Conservation (phyloP, 2,888 invertebrate species). For the Ochropleura leucogaster region DNA sequence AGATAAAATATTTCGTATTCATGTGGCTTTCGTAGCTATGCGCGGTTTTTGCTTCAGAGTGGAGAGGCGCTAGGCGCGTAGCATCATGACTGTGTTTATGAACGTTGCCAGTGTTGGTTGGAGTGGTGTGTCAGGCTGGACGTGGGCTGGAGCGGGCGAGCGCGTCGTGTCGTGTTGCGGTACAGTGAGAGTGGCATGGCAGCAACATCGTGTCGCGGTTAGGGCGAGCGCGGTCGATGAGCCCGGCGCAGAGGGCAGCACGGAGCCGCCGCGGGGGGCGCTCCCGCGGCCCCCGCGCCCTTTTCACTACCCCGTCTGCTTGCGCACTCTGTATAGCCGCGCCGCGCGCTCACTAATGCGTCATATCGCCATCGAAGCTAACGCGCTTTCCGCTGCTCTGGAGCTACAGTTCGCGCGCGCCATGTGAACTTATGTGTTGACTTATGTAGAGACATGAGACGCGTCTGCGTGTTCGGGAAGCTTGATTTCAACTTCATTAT, state of each 20-base stretch:
- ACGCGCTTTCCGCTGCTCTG: slow-evolving; percentile 79
- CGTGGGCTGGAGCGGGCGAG: slow-evolving; percentile 67
- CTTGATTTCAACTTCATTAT: slow-evolving; percentile 54
- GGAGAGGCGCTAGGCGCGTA: slow-evolving; percentile 5
- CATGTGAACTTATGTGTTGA: slow-evolving; percentile 88
- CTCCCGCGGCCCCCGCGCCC: slow-evolving; percentile 76
- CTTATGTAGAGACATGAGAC: slow-evolving; percentile 70
- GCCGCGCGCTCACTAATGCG: slow-evolving; percentile 90
- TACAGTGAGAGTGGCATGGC: slow-evolving; percentile 80
- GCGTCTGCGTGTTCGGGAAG: slow-evolving; percentile 59
- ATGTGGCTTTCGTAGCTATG: slow-evolving; percentile 16
- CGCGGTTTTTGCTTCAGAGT: slow-evolving; percentile 11
- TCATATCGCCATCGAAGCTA: slow-evolving; percentile 85
- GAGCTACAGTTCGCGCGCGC: slow-evolving; percentile 83
- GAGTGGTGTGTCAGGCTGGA: slow-evolving; percentile 62
- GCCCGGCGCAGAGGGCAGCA: slow-evolving; percentile 89
- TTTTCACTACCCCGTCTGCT: slow-evolving; percentile 79
- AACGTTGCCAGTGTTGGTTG: slow-evolving; percentile 41
- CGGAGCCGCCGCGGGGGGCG: slow-evolving; percentile 81
- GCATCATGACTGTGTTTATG: slow-evolving; percentile 45
- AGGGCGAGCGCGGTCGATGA: slow-evolving; percentile 90
- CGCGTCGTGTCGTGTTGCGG: slow-evolving; percentile 80
- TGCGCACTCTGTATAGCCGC: slow-evolving; percentile 85
- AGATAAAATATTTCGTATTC: slow-evolving; percentile 21
- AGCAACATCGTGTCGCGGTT: slow-evolving; percentile 76